Base-by-base conservation (phyloP, 2,797 vertebrate species). In the Glossophaga mutica region DNA sequence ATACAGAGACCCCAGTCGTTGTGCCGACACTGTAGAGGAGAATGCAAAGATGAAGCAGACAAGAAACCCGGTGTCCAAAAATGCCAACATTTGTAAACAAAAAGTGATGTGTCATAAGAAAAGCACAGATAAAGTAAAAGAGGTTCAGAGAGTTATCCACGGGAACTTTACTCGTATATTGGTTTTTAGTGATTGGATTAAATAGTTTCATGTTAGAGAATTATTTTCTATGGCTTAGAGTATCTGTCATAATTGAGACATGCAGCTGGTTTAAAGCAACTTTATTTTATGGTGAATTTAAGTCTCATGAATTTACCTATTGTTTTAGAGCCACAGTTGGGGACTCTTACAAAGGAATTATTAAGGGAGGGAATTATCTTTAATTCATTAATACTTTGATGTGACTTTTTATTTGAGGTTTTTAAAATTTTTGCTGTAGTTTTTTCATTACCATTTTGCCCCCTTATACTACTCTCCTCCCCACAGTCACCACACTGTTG, bases 221-320 rank as follows among this genome's bases (percentile, higher is more conserved):
- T 91, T 83, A 55, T 87, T 81, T 88, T 87, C 71, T 82, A 9
- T 90, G 78, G 37, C 9, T 65, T 29, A 65, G 22, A 57, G 14
- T 46, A 73, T 48, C 57, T 52, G 0, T 74, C 39, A 55, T 90
- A 94, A 67, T 87, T 71, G 57, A 50, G 83, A 83, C 3, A 87
- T 65, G 62, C 3, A 46, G 7, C 52, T 85, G 4, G 26, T 92
- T 92, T 68, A 62, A 91, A 85, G 26, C 8, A 79, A 46, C 57
- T 67, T 88, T 29, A 83, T 90, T 87, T 91, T 87, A 76, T 86
- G 55, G 52, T 73, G n/a, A 94, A 37, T 90, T 71, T 89, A 89
- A 89, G n/a, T 76, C 21, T 90, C 55, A 59, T 74, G 22, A 62
- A 74, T 71, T 87, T 57, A 91, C 14, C 39, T 79, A 14, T 79